Evolutionary conservation across 2,888 invertebrate species (phyloP).

Genomic region (Chalcis sispes): DNA sequence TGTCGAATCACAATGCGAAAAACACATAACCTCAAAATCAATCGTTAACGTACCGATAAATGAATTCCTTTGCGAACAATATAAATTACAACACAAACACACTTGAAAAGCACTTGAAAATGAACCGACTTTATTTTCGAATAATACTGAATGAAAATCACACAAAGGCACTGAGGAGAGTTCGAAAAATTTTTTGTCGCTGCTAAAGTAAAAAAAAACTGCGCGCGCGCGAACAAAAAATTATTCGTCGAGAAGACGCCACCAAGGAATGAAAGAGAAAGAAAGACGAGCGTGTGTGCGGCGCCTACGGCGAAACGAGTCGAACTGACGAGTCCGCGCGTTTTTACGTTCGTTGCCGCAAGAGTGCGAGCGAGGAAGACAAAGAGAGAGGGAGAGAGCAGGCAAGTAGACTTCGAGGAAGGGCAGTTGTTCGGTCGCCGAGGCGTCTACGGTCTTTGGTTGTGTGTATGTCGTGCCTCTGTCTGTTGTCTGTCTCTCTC

Average conservation of each 20-base stretch:
- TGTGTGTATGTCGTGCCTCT: neutral
- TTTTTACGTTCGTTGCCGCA: slow-evolving; percentile 50
- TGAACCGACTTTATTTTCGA: too few relatives aligned
- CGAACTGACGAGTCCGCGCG: slow-evolving; percentile 55
- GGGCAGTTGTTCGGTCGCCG: slow-evolving; percentile 39
- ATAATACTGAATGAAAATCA: too few relatives aligned
- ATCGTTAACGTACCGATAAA: slow-evolving; percentile 18
- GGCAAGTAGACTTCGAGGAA: slow-evolving; percentile 34
- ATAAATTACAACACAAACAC: too few relatives aligned
- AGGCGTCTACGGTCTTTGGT: slow-evolving; percentile 29
- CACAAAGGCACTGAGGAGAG: too few relatives aligned
- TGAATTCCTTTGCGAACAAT: slow-evolving; percentile 15
- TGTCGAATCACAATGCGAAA: slow-evolving; percentile 13
- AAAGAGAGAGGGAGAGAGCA: slow-evolving; percentile 30
- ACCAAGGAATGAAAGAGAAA: neutral
- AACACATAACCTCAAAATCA: slow-evolving; percentile 37
- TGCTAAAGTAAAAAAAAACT: too few relatives aligned
- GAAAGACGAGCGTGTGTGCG: slow-evolving; percentile 12
- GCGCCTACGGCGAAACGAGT: slow-evolving; percentile 43
- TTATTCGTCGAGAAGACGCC: slow-evolving; percentile 12
- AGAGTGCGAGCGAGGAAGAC: slow-evolving; percentile 13
- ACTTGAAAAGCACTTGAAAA: too few relatives aligned
- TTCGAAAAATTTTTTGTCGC: too few relatives aligned
- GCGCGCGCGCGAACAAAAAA: too few relatives aligned
- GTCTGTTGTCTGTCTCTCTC: neutral